Conservation (phyloP, 2,888 invertebrate genomes). For the Alloplasta piceator region DNA sequence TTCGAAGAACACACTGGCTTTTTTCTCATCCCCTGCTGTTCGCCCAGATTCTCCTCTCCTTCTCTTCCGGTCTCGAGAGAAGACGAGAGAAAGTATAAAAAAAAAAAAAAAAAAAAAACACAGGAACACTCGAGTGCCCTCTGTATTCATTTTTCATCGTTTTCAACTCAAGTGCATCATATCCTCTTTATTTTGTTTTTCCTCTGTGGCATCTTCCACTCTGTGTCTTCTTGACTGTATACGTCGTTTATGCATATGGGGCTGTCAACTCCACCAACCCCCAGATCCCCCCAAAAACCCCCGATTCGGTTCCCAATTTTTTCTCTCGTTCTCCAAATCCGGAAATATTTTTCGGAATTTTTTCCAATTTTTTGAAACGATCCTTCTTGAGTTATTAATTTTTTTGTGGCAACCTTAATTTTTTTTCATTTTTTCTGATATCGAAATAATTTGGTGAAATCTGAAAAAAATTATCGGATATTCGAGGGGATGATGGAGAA, state of each 20-base stretch:
- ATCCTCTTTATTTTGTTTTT: slow-evolving; percentile 32
- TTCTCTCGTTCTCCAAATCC: too few species aligned
- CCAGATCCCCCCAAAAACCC: too few species aligned
- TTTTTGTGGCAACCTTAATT: too few species aligned
- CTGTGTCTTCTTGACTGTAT: slow-evolving; percentile 25
- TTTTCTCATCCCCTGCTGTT: not conserved
- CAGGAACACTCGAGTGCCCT: slow-evolving; percentile 17
- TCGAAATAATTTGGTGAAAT: too few species aligned
- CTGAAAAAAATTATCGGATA: too few species aligned
- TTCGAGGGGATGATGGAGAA: too few species aligned
- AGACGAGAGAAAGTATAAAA: not conserved
- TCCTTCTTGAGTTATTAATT: too few species aligned
- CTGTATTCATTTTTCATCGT: slow-evolving; percentile 41
- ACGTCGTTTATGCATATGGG: not conserved
- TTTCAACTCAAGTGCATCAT: slow-evolving; percentile 49
- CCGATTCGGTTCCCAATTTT: too few species aligned
- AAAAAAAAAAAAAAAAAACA: not conserved
- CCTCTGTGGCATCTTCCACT: slow-evolving; percentile 46
- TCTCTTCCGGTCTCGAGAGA: slow-evolving; percentile 5
- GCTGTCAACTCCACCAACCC: too few species aligned
- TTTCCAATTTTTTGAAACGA: too few species aligned
- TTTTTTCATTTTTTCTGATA: too few species aligned
- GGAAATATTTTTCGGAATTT: too few species aligned
- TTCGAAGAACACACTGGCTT: slow-evolving; percentile 21
- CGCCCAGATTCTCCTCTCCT: slow-evolving; percentile 39